Conservation (phyloP, 2,113 vertebrate genomes). For the Nipponia nippon region DNA sequence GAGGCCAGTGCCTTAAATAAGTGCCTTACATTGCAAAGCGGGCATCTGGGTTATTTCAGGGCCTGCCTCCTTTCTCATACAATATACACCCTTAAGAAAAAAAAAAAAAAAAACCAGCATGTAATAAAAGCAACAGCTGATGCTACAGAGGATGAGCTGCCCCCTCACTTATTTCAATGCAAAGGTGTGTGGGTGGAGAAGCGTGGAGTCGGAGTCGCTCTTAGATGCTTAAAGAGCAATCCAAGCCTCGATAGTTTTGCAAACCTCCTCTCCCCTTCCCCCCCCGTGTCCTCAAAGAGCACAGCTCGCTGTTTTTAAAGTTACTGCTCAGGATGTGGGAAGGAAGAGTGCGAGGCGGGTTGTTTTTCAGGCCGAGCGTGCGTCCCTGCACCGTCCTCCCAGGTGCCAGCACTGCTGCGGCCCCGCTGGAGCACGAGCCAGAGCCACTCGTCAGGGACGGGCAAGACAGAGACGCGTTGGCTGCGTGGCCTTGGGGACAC, state of each 20-base stretch:
- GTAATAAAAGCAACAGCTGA: background rate
- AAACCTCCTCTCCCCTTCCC: background rate
- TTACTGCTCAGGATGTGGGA: slow-evolving; percentile 5
- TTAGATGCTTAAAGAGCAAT: background rate
- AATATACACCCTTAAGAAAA: background rate
- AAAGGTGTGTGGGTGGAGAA: background rate
- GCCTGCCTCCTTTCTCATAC: background rate
- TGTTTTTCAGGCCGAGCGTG: background rate
- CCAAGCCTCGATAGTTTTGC: background rate
- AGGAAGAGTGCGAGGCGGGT: accelerated
- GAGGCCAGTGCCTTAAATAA: background rate
- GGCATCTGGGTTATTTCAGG: background rate
- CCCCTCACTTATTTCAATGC: background rate
- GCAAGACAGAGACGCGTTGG: accelerated
- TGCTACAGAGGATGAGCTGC: background rate
- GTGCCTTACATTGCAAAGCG: background rate
- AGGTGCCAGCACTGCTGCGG: background rate
- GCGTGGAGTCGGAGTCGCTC: background rate
- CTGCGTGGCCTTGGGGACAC: background rate
- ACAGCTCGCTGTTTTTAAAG: background rate
- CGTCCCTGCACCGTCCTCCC: background rate
- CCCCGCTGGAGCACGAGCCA: background rate
- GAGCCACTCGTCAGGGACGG: background rate
- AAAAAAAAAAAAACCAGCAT: background rate
- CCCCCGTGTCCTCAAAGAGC: background rate